Base-by-base conservation (phyloP, 2,113 vertebrate species). In the Lipotes vexillifer region DNA sequence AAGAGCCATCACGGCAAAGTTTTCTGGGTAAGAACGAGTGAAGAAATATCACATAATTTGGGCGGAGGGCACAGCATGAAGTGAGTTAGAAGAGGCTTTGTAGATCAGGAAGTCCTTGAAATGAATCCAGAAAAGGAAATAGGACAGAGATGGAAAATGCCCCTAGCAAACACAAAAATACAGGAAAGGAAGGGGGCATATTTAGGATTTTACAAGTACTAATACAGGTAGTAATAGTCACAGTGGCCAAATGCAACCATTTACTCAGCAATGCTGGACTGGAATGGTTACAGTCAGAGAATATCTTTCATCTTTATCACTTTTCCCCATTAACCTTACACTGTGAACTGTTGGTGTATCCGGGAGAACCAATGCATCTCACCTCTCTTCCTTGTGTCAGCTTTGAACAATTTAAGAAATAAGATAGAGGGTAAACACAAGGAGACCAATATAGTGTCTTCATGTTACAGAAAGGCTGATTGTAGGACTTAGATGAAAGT, bases 351-450 rank as follows among this genome's bases (percentile, higher is more conserved):
- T 31, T 74, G 77, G 23, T 36, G 1, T 80, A 72, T 36, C 21
- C 0, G 3, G 18, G 21, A 49, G 36, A 86, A 15, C 11, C 36
- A 36, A 1, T 8, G 11, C 12, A 5, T 41, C 2, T 1, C 8
- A 2, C 10, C 27, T 49, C 1, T 88, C 27, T 41, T 68, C 36
- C 7, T 9, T 63, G 17, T 63, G 31, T 89, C 49, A 89, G 52
- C 63, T 57, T 80, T 46, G 59, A 49, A 27, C 4, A 55, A 12
- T 15, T 18, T 41, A 59, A 89, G 41, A 89, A 57, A 83, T 13
- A 46, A 88, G 20, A 81, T 6, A 17, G 36, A 49, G 3, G 33
- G 33, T 23, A 81, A 65, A 71, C 21, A 9, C 4, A 23, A 1
- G 5, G 25, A 74, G 66, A 59, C 11, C 15, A 68, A 25, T 13